Conservation (phyloP, 2,888 invertebrate genomes). For the Aporophyla lueneburgensis region DNA sequence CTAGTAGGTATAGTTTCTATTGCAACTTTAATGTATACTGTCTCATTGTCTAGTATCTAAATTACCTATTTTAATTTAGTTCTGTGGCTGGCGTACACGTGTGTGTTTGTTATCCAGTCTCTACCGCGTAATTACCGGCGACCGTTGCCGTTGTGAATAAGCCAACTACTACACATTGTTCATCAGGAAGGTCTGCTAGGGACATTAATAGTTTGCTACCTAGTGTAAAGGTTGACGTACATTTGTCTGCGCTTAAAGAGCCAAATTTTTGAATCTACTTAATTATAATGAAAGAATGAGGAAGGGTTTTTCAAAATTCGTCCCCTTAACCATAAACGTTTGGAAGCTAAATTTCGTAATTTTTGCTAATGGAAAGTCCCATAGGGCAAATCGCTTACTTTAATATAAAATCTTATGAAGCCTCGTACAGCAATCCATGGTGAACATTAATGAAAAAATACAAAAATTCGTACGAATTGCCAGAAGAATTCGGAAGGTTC, state of each 20-base stretch:
- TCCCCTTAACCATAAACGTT: too few relatives aligned
- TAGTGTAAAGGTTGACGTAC: conserved; percentile 15
- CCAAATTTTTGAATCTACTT: not conserved
- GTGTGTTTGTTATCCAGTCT: conserved; percentile 39
- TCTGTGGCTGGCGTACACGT: conserved; percentile 20
- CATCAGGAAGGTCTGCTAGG: conserved; percentile 32
- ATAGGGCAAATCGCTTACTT: not conserved
- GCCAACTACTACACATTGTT: conserved; percentile 51
- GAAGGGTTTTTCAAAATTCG: not conserved
- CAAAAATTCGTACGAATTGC: too few relatives aligned
- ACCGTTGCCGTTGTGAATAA: conserved; percentile 46
- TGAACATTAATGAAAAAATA: too few relatives aligned
- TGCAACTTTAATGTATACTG: conserved; percentile 10
- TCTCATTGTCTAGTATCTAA: conserved; percentile 29
- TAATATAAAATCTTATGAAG: not conserved
- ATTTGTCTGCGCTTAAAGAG: not conserved
- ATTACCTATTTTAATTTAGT: conserved; percentile 48
- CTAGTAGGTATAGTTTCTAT: not conserved
- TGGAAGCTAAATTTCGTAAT: not conserved
- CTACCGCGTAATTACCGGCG: conserved; percentile 47
- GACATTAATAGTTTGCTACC: conserved; percentile 42
- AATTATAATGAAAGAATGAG: not conserved
- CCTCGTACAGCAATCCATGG: not conserved
- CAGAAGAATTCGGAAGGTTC: not conserved
- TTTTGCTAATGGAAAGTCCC: not conserved